These are phyloP conservation scores for Hypothenemus hampei DNA, from an alignment of 1,140 invertebrate genomes.

Conservation along the genomic window DNA sequence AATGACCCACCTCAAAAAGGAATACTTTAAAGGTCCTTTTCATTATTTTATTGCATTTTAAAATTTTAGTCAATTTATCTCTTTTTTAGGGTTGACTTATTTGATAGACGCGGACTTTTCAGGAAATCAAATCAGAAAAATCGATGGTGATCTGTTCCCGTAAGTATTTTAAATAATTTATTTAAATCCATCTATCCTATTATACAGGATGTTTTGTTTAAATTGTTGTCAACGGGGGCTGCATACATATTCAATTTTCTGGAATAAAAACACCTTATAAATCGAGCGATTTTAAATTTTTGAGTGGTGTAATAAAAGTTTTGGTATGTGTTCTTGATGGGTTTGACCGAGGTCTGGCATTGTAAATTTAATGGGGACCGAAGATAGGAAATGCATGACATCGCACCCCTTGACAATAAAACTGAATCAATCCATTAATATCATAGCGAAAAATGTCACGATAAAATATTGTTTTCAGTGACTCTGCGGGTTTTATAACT, in stretches of 20 bases:
- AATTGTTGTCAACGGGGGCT: no score
- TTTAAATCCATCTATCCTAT: no score
- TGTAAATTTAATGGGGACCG: no score
- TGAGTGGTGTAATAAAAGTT: no score
- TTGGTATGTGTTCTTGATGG: no score
- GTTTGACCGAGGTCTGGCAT: no score
- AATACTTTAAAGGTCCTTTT: slow-evolving; percentile 55
- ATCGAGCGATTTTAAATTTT: no score
- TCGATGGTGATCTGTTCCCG: slow-evolving; percentile 64
- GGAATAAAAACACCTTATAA: no score
- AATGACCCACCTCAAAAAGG: slow-evolving; percentile 54
- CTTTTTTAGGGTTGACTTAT: slow-evolving; percentile 53
- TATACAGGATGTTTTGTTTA: no score
- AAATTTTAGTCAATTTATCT: slow-evolving; percentile 1
- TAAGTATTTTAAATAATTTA: slow-evolving; percentile 47
- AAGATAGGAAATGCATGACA: not conserved
- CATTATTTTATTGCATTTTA: slow-evolving; percentile 7
- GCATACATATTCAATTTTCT: no score
- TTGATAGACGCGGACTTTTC: slow-evolving; percentile 67
- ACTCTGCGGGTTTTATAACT: slow-evolving; percentile 62
- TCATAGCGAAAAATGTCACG: slow-evolving; percentile 1
- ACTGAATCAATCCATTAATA: not conserved
- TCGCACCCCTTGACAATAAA: not conserved
- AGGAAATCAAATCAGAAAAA: slow-evolving; percentile 55
- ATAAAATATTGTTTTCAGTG: slow-evolving; percentile 48